These are phyloP conservation scores for Sparus aurata DNA, from an alignment of 2,797 vertebrate species.

Conservation along the genomic window DNA sequence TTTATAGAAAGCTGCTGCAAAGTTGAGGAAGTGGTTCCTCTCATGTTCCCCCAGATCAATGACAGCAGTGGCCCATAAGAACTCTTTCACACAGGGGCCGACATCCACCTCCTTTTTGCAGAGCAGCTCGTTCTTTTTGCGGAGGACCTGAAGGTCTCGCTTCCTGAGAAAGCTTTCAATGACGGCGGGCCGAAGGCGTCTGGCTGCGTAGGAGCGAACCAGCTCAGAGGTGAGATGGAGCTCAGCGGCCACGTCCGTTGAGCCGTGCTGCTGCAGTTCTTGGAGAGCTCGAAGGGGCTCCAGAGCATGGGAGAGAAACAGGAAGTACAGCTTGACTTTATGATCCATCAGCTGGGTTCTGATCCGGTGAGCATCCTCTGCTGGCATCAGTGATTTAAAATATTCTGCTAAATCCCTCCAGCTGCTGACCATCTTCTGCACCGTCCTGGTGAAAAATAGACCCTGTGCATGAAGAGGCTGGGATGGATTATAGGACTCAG, in stretches of 20 bases:
- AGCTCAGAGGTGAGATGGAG: conserved; percentile 64
- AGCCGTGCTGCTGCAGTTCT: conserved; percentile 43
- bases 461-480: conserved; percentile 42
- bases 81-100: conserved; percentile 56
- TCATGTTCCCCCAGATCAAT: conserved; percentile 41
- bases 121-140: conserved; percentile 44
- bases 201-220: conserved; percentile 60
- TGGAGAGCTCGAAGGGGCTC: conserved; percentile 75
- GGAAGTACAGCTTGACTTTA: conserved; percentile 61
- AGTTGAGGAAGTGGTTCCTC: conserved; percentile 51
- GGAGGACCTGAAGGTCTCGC: conserved; percentile 30
- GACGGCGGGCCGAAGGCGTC: conserved; percentile 48
- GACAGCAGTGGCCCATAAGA: conserved; percentile 31
- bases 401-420: conserved; percentile 76
- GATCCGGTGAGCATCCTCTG: conserved; percentile 4
- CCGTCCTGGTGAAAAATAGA: conserved; percentile 40
- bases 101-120: conserved; percentile 51
- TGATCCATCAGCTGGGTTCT: conserved; percentile 56
- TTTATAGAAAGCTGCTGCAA: conserved; percentile 69
- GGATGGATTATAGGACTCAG: not conserved
- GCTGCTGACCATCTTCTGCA: conserved; percentile 65
- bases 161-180: conserved; percentile 40
- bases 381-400: conserved; percentile 53
- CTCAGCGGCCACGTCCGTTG: conserved; percentile 20
- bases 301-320: conserved; percentile 78